A percentile compares a stretch with the other conserved stretches of the same genome.
phyloP scores from a whole-genome alignment of 1,140 invertebrate genomes.

The Drosophila hydei region DNA sequence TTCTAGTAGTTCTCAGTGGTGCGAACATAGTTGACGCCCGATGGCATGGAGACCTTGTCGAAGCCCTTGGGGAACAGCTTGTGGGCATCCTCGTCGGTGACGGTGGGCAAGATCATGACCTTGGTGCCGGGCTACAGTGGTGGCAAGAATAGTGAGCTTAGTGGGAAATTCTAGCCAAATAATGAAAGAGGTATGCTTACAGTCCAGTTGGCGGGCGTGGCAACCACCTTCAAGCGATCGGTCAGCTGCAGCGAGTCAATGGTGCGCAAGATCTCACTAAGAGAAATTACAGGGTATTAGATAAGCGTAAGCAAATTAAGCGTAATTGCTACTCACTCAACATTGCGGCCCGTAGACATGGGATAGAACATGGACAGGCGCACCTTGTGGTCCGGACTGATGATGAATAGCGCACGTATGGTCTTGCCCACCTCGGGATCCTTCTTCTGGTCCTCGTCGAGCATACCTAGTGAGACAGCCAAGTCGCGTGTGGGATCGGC shows the following conservation, averaged over 20 bases:
- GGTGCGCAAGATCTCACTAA: slow-evolving; percentile 94
- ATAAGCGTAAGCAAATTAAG: background rate
- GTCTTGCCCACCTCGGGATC: slow-evolving; percentile 90
- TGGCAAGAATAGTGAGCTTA: slow-evolving; percentile 43
- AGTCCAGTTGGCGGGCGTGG: slow-evolving; percentile 94
- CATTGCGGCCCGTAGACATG: slow-evolving; percentile 95
- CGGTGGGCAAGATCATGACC: slow-evolving; percentile 92
- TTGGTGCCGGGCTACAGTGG: slow-evolving; percentile 88
- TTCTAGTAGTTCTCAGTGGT: slow-evolving; percentile 88
- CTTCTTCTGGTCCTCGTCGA: slow-evolving; percentile 92
- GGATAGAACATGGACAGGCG: slow-evolving; percentile 95
- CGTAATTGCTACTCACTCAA: slow-evolving; percentile 91
- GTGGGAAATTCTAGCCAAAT: background rate
- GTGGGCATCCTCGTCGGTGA: slow-evolving; percentile 89
- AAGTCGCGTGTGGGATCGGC: slow-evolving; percentile 91
- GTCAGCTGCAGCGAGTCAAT: slow-evolving; percentile 95
- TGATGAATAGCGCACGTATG: slow-evolving; percentile 93
- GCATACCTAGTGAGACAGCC: slow-evolving; percentile 92
- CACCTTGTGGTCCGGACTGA: slow-evolving; percentile 92
- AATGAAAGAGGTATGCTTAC: slow-evolving; percentile 85
- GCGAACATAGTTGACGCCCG: slow-evolving; percentile 91
- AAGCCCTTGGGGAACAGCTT: slow-evolving; percentile 90
- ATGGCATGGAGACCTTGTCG: slow-evolving; percentile 89
- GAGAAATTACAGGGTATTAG: slow-evolving; percentile 16
- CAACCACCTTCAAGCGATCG: slow-evolving; percentile 88